Evolutionary conservation across 1,140 invertebrate species (phyloP), one percentile per base, ranked within the genome.

Genomic region (Prorops nasuta): DNA sequence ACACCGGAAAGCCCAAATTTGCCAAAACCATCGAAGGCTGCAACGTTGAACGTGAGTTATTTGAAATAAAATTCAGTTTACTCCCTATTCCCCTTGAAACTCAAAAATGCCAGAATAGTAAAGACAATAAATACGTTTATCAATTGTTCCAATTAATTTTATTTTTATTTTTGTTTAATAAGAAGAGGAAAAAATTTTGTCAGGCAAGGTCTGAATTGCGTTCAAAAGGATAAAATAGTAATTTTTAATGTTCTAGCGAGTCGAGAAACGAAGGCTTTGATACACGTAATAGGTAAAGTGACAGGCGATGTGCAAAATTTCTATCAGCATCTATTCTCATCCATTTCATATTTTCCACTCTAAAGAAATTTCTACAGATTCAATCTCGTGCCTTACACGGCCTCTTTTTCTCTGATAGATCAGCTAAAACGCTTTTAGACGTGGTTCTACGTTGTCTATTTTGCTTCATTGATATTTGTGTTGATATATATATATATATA

Each of bases 21-120:
- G 74, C 80, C 9, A 86, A 87, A 68, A 88, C 88, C 9, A 80
- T 91, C 41, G 83, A 86, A 72, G 88, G 89, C 56, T 81, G 83
- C 45, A 87, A 80, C 63, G 83, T 89, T 49, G 86, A 90, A 83
- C 86, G 89, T 91, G 82, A 89, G 89, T 85, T n/a, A 62, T 31
- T 21, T 19, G 16, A 39, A 40, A 40, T 18, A 49, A 17, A 34
- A 38, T 22, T 28, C 16, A n/a, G n/a, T n/a, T n/a, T n/a, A n/a
- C n/a, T n/a, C n/a, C n/a, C n/a, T n/a, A n/a, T n/a, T n/a, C n/a
- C n/a, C n/a, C n/a, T n/a, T n/a, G n/a, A n/a, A n/a, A n/a, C n/a
- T n/a, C n/a, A n/a, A n/a, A n/a, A n/a, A n/a, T n/a, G n/a, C n/a
- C n/a, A n/a, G n/a, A n/a, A n/a, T n/a, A n/a, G n/a, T n/a, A n/a